Evolutionary conservation across 2,888 invertebrate genomes (phyloP).

Genomic region (Trichogramma dendrolimi): DNA sequence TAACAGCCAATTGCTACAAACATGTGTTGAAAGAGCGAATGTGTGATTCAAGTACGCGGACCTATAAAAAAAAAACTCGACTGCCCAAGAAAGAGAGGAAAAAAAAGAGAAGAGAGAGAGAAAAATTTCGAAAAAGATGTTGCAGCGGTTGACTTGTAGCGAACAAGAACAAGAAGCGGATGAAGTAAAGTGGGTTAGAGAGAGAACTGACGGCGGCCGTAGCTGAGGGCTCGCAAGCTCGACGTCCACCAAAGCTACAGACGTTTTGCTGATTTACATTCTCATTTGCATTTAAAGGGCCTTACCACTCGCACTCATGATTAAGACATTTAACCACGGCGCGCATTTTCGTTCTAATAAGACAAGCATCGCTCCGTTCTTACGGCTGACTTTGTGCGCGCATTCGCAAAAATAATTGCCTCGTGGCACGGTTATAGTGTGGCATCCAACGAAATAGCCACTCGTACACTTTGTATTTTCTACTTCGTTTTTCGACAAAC

Average conservation of each 20-base stretch:
- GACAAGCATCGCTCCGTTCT: too few relatives aligned
- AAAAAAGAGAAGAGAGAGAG: background rate
- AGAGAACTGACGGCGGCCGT: background rate
- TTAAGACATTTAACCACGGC: constrained; percentile 8
- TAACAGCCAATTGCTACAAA: too few relatives aligned
- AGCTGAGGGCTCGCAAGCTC: background rate
- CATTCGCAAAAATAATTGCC: too few relatives aligned
- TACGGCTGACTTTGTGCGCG: too few relatives aligned
- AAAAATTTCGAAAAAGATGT: background rate
- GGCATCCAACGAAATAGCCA: too few relatives aligned
- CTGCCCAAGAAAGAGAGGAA: background rate
- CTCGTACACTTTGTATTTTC: too few relatives aligned
- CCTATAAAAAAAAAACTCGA: background rate
- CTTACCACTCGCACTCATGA: constrained; percentile 2
- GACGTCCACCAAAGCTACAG: background rate
- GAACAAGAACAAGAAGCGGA: background rate
- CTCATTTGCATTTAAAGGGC: constrained; percentile 19
- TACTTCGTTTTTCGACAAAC: too few relatives aligned
- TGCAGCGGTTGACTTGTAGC: background rate
- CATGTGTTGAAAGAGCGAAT: too few relatives aligned
- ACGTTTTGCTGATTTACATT: constrained; percentile 17
- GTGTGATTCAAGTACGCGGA: background rate
- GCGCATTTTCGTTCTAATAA: too few relatives aligned
- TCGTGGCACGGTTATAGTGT: too few relatives aligned
- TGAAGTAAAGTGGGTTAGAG: background rate